phyloP scores from a whole-genome alignment of 2,113 vertebrate genomes.

The Stercorarius parasiticus region DNA sequence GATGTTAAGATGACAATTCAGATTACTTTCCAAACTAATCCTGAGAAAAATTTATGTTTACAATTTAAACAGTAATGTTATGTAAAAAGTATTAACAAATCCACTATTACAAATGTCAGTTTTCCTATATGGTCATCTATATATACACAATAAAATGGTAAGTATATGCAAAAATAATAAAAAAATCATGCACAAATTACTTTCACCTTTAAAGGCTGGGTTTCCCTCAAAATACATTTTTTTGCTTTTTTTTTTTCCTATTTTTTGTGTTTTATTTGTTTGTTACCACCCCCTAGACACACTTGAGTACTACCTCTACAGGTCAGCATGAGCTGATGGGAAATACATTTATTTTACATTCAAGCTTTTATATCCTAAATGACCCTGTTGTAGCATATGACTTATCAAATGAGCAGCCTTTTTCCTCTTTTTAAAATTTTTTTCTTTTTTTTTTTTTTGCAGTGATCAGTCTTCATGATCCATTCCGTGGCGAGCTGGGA shows the following conservation, averaged over 20 bases:
- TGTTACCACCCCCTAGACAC: slow-evolving; percentile 72
- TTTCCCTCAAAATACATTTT: slow-evolving; percentile 71
- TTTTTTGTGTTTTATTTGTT: slow-evolving; percentile 61
- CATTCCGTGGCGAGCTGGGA: slow-evolving; percentile 82
- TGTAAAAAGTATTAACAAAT: slow-evolving; percentile 88
- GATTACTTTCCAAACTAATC: slow-evolving; percentile 78
- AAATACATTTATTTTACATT: slow-evolving; percentile 82
- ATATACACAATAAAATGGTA: slow-evolving; percentile 85
- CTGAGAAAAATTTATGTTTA: slow-evolving; percentile 80
- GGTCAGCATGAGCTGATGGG: slow-evolving; percentile 78
- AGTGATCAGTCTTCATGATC: slow-evolving; percentile 81
- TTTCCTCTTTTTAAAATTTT: slow-evolving; percentile 28
- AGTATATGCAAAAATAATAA: slow-evolving; percentile 84
- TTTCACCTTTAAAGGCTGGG: slow-evolving; percentile 74
- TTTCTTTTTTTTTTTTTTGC: slow-evolving; percentile 28
- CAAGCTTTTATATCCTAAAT: slow-evolving; percentile 80
- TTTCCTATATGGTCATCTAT: slow-evolving; percentile 80
- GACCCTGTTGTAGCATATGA: slow-evolving; percentile 80
- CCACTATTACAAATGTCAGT: slow-evolving; percentile 85
- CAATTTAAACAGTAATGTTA: slow-evolving; percentile 82
- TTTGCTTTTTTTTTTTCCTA: slow-evolving; percentile 39
- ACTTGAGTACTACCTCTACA: slow-evolving; percentile 75
- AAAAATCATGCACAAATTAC: slow-evolving; percentile 79
- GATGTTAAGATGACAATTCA: slow-evolving; percentile 77
- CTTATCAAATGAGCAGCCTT: slow-evolving; percentile 78